Evolutionary conservation across 1,140 invertebrate genomes (phyloP).

Genomic region (Papilio xuthus): DNA sequence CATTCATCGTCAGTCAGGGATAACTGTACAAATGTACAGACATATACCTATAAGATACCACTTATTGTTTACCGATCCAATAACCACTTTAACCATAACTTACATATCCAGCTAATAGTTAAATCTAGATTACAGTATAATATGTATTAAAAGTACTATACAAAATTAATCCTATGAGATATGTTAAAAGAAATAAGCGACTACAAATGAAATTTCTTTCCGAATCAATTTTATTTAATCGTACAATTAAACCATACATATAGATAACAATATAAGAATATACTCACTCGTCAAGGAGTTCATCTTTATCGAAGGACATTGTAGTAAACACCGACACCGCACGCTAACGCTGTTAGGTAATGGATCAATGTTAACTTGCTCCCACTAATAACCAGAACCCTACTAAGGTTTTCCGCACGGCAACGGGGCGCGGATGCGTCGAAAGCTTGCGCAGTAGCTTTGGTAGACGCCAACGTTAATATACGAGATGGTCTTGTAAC

Average conservation of each 20-base stretch:
- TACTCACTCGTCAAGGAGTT: slow-evolving; percentile 79
- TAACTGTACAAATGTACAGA: slow-evolving; percentile 15
- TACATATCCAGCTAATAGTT: neutral
- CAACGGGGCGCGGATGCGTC: slow-evolving; percentile 60
- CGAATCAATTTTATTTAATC: neutral
- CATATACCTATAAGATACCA: neutral
- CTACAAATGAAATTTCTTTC: neutral
- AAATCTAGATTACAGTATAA: neutral
- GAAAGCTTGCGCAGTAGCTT: slow-evolving; percentile 60
- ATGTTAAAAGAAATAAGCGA: neutral
- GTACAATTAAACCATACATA: neutral
- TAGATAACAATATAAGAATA: neutral
- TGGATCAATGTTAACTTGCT: slow-evolving; percentile 67
- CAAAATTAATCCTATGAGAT: neutral
- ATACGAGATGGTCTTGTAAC: neutral
- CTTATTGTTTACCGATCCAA: slow-evolving; percentile 54
- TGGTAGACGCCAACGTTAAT: slow-evolving; percentile 18
- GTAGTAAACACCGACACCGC: slow-evolving; percentile 57
- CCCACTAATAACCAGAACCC: slow-evolving; percentile 55
- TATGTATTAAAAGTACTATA: neutral
- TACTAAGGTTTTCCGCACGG: slow-evolving; percentile 59
- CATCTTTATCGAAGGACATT: slow-evolving; percentile 79
- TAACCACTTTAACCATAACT: neutral
- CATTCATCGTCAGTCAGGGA: slow-evolving; percentile 39
- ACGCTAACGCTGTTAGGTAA: slow-evolving; percentile 48